Conservation (phyloP, 2,797 vertebrate species). For the Falco peregrinus region DNA sequence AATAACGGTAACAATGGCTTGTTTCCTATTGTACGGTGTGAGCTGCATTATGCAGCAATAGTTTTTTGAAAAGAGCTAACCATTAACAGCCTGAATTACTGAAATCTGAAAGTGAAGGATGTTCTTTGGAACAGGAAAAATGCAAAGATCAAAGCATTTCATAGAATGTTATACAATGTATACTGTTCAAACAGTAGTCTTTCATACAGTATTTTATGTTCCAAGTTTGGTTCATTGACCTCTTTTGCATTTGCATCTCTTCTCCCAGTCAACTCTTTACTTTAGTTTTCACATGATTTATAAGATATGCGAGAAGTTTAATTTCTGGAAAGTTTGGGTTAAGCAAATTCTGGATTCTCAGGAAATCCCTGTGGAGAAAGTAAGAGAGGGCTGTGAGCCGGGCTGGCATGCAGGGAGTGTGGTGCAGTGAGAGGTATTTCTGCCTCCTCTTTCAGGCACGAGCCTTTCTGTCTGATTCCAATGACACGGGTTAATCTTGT, state of each 20-base stretch:
- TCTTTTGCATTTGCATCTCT: neutral
- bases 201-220: neutral
- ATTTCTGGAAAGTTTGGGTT: neutral
- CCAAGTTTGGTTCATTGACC: neutral
- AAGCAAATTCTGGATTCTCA: neutral
- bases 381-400: neutral
- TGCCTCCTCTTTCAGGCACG: neutral
- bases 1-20: neutral
- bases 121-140: neutral
- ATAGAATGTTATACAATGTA: rapidly evolving
- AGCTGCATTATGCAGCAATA: neutral
- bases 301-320: neutral
- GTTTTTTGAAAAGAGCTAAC: neutral
- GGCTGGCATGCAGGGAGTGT: neutral
- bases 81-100: neutral
- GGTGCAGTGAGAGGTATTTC: neutral
- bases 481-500: neutral
- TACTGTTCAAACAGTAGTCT: neutral
- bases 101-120: neutral
- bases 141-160: neutral
- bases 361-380: neutral
- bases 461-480: neutral
- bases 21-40: neutral
- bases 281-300: neutral
- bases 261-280: neutral